A percentile compares a stretch with the other conserved stretches of the same genome.
phyloP scores from a whole-genome alignment of 1,140 invertebrate species.

The Palaemon carinicauda region DNA sequence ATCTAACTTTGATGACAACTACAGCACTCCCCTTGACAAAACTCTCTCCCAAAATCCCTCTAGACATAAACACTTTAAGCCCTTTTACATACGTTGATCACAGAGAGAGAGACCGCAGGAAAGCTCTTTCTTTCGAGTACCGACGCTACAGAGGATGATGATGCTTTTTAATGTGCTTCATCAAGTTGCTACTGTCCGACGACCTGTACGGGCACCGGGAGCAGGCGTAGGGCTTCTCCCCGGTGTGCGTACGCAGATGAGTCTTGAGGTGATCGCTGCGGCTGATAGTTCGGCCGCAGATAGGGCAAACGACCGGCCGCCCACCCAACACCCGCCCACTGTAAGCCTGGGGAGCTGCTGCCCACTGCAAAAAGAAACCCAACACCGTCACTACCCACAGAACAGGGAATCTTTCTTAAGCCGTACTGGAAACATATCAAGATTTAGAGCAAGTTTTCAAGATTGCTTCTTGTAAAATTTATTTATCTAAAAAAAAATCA shows the following conservation, averaged over 20 bases:
- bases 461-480: no score
- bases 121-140: no score
- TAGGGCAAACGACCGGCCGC: slow-evolving; percentile 34
- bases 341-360: slow-evolving; percentile 37
- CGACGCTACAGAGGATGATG: background rate
- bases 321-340: slow-evolving; percentile 44
- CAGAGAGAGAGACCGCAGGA: no score
- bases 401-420: no score
- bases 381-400: slow-evolving; percentile 19
- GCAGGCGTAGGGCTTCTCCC: slow-evolving; percentile 65
- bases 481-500: no score
- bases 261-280: slow-evolving; percentile 61
- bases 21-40: no score
- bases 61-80: no score
- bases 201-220: slow-evolving; percentile 61
- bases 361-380: slow-evolving; percentile 44
- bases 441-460: no score
- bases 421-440: no score
- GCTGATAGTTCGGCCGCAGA: slow-evolving; percentile 52
- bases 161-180: slow-evolving; percentile 50
- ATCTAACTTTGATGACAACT: no score
- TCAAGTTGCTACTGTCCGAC: slow-evolving; percentile 51
- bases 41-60: no score
- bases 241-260: slow-evolving; percentile 65
- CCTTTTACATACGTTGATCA: no score